phyloP scores from a whole-genome alignment of 2,113 vertebrate genomes.

The Perca schrenkii region DNA sequence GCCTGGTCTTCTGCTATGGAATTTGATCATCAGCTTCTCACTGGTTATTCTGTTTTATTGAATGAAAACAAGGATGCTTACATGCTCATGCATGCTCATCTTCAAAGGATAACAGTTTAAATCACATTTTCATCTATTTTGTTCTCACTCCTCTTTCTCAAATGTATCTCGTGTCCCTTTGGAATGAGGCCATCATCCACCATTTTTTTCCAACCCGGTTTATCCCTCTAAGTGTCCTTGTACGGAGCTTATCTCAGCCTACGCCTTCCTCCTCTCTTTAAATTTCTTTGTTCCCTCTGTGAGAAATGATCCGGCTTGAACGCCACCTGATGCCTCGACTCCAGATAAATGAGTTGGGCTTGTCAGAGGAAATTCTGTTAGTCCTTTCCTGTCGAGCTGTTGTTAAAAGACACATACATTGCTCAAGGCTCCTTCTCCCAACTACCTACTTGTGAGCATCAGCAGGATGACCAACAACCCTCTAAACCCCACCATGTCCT shows the following conservation, averaged over 20 bases:
- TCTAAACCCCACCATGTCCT: background rate
- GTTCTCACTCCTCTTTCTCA: constrained; percentile 1
- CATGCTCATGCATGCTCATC: background rate
- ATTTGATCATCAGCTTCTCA: background rate
- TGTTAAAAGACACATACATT: background rate
- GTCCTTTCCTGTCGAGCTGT: background rate
- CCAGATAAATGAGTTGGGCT: background rate
- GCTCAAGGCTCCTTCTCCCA: background rate
- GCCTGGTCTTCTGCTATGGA: background rate
- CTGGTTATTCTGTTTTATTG: background rate
- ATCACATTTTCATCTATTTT: constrained; percentile 5
- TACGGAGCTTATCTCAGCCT: constrained; percentile 23
- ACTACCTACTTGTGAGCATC: background rate
- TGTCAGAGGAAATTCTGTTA: background rate
- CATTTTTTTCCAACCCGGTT: constrained; percentile 6
- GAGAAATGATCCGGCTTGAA: constrained; percentile 9
- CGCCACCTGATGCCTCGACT: constrained; percentile 21
- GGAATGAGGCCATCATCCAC: constrained; percentile 34
- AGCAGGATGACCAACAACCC: background rate
- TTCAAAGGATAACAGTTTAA: background rate
- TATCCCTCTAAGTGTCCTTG: constrained; percentile 8
- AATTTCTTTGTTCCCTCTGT: constrained; percentile 12
- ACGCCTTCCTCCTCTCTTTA: constrained; percentile 1
- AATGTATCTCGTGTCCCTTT: constrained; percentile 2
- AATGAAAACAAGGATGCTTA: background rate